Evolutionary conservation across 2,888 invertebrate genomes (phyloP).

Genomic region (Tiliacea citrago): DNA sequence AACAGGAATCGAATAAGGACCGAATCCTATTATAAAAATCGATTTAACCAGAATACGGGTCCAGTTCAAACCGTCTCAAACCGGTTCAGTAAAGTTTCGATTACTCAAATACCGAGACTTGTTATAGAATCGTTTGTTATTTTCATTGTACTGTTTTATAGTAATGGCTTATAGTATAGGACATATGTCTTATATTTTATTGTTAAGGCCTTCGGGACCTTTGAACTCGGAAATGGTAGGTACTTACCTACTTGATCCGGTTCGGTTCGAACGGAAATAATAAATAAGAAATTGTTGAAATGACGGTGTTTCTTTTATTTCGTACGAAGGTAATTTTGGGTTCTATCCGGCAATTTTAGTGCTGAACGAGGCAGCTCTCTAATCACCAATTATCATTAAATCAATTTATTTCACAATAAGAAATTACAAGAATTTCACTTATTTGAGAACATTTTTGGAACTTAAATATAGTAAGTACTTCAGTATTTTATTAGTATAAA

Average conservation of each 20-base stretch:
- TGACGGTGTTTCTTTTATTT: constrained; percentile 27
- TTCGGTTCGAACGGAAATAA: constrained; percentile 18
- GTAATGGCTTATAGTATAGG: constrained; percentile 60
- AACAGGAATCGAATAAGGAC: constrained; percentile 5
- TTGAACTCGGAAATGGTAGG: constrained; percentile 44
- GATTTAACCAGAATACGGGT: constrained; percentile 52
- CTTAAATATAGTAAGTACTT: no score
- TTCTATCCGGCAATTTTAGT: neutral
- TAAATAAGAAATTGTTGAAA: constrained; percentile 44
- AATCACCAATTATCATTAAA: neutral
- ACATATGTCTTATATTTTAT: constrained; percentile 63
- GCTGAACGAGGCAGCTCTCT: neutral
- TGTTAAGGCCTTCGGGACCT: constrained; percentile 38
- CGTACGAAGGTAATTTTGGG: constrained; percentile 2
- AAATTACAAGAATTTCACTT: no score
- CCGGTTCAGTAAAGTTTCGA: constrained; percentile 67
- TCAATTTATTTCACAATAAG: no score
- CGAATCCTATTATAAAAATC: constrained; percentile 30
- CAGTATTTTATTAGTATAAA: no score
- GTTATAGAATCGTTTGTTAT: constrained; percentile 68
- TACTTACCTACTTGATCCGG: constrained; percentile 34
- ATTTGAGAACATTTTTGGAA: no score
- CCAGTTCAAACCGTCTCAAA: constrained; percentile 40
- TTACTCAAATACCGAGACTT: constrained; percentile 69
- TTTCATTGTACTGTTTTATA: constrained; percentile 68